Evolutionary conservation across 2,113 vertebrate genomes (phyloP).

Genomic region (Chaenocephalus aceratus): DNA sequence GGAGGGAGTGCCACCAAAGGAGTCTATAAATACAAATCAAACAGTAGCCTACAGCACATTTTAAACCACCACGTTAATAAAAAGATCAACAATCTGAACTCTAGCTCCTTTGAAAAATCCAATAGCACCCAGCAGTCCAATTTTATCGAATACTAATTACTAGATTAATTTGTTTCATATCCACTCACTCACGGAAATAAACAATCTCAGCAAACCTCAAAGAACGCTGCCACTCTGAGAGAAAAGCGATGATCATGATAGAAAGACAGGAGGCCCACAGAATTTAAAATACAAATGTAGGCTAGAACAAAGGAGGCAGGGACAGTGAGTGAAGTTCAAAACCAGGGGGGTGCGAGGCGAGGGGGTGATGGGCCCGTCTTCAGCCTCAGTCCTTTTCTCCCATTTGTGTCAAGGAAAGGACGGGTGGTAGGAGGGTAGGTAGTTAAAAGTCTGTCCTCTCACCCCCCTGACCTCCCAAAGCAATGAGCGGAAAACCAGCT

Average conservation of each 20-base stretch:
- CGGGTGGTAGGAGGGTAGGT: conserved; percentile 36
- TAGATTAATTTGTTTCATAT: conserved; percentile 60
- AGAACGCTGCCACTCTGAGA: conserved; percentile 48
- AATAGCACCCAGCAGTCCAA: conserved; percentile 31
- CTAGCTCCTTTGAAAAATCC: conserved; percentile 41
- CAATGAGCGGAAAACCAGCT: conserved; percentile 76
- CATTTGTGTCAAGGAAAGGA: conserved; percentile 28
- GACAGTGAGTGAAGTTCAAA: conserved; percentile 63
- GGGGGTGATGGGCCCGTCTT: conserved; percentile 12
- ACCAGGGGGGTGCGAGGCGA: neutral
- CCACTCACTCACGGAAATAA: conserved; percentile 61
- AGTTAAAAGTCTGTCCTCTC: conserved; percentile 73
- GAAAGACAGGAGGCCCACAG: neutral
- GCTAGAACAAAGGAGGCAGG: conserved; percentile 18
- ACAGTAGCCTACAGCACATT: neutral
- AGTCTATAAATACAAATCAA: conserved; percentile 26
- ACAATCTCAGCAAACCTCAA: conserved; percentile 68
- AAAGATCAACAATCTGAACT: conserved; percentile 31
- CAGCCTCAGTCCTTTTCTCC: conserved; percentile 28
- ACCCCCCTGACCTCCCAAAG: conserved; percentile 62
- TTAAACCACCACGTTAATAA: conserved; percentile 31
- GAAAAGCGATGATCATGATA: conserved; percentile 41
- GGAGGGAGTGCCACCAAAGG: conserved; percentile 1
- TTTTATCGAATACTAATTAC: conserved; percentile 46
- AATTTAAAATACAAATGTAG: conserved; percentile 29